Base-by-base conservation (phyloP, 2,797 vertebrate genomes). In the Eulemur rubriventer region DNA sequence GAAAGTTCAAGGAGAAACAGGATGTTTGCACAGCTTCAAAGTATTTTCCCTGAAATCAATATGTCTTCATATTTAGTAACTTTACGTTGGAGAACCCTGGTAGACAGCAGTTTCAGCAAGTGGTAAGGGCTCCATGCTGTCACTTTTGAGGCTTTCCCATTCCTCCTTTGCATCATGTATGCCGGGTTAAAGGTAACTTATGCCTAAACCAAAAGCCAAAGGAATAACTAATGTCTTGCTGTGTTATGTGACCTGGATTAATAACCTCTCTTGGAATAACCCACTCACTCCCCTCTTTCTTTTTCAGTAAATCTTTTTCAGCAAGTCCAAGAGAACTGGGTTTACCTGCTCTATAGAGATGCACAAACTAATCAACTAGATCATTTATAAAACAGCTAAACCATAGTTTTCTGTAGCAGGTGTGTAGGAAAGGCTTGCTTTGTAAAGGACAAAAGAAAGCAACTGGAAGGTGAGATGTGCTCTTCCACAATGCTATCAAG, bases 361-460 rank as follows among this genome's bases (percentile, higher is more conserved):
- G 43, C 52, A 93, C 63, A 92, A 97, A 94, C 8, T 26, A 48
- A 95, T 38, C 91, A 89, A 93, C 50, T 8, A 79, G 33, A 50
- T 86, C 16, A 33, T 86, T 93, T 70, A 59, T 57, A 46, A 63
- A 76, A 78, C 13, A 80, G 63, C 61, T n/a, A 87, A 94, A 89
- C 69, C 78, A 38, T 61, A 24, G 63, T 84, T 90, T n/a, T 78
- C 83, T 81, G 75, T 72, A 81, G 24, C 50, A 78, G 28, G 28
- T 50, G 57, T 69, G n/a, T 72, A 81, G 65, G 50, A 91, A 95
- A 85, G 63, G 28, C 72, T 96, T 89, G 57, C 90, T 75, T 95
- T 87, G 50, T 70, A 80, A 89, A 91, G 48, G 33, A 75, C 91
- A 91, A 50, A 89, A 90, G 22, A 72, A 92, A 87, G 63, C 46